Evolutionary conservation across 2,888 invertebrate genomes (phyloP).

Genomic region (Ceramica pisi): DNA sequence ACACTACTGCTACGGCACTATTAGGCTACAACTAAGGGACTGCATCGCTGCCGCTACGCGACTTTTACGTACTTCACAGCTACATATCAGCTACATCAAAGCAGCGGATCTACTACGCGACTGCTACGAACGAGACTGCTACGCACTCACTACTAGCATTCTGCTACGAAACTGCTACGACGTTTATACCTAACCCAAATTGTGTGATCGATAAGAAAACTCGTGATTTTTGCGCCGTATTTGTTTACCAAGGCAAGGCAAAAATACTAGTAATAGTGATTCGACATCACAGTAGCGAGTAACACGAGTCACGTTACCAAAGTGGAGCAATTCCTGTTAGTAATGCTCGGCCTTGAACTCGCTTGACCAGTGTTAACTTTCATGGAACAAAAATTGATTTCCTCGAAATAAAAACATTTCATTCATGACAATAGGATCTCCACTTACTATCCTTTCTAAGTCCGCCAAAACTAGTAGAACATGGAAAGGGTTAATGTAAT

Average conservation of each 20-base stretch:
- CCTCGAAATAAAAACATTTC: not conserved
- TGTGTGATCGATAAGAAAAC: not conserved
- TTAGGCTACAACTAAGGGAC: not conserved
- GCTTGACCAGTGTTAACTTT: not conserved
- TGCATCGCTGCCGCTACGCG: not conserved
- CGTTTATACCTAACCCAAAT: not conserved
- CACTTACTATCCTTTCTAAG: not conserved
- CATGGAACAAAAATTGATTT: not conserved
- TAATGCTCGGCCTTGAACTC: constrained; percentile 10
- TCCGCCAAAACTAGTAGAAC: not conserved
- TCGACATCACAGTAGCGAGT: constrained; percentile 3
- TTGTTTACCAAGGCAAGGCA: not conserved
- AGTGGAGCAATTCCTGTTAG: not conserved
- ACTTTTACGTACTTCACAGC: not conserved
- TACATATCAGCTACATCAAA: not conserved
- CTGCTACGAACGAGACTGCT: not conserved
- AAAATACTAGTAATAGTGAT: constrained; percentile 14
- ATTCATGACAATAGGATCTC: not conserved
- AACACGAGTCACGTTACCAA: not conserved
- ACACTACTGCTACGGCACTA: not conserved
- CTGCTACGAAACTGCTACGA: not conserved
- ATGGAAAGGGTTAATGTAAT: not conserved
- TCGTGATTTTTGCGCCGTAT: not conserved
- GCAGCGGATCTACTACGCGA: not conserved
- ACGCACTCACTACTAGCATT: not conserved